Conservation (phyloP, 2,888 invertebrate species). For the Eumacrocentrus americanus region DNA sequence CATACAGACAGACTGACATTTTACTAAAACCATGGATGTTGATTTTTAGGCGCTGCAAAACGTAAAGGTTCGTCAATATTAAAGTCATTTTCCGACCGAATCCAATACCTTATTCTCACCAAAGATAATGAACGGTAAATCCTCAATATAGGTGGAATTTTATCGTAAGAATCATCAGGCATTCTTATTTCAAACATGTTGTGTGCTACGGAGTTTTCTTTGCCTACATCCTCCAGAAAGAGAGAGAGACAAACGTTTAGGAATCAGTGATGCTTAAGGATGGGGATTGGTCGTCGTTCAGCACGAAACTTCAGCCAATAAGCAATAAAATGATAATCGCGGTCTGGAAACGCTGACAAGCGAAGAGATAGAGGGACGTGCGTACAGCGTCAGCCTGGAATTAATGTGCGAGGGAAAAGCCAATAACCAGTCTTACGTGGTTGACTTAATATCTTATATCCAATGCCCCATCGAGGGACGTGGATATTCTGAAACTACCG, state of each 20-base stretch:
- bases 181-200: no score
- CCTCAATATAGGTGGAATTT: no score
- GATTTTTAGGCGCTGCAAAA: no score
- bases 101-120: no score
- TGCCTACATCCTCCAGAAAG: neutral
- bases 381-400: slow-evolving; percentile 28
- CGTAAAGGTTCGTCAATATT: no score
- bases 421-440: slow-evolving; percentile 41
- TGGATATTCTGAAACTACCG: slow-evolving; percentile 46
- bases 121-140: no score
- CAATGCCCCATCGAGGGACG: slow-evolving; percentile 41
- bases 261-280: neutral
- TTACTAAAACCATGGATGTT: no score
- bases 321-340: slow-evolving; percentile 22
- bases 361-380: slow-evolving; percentile 20
- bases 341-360: slow-evolving; percentile 7
- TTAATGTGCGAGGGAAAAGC: slow-evolving; percentile 36
- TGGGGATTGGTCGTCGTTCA: slow-evolving; percentile 4
- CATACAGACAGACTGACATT: no score
- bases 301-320: slow-evolving; percentile 22
- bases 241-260: neutral
- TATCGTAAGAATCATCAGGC: no score
- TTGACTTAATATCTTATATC: slow-evolving; percentile 46
- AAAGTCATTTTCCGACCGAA: no score
- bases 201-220: neutral